These are phyloP conservation scores for Lithobius niger DNA, from an alignment of 1,140 invertebrate species.

Conservation along the genomic window DNA sequence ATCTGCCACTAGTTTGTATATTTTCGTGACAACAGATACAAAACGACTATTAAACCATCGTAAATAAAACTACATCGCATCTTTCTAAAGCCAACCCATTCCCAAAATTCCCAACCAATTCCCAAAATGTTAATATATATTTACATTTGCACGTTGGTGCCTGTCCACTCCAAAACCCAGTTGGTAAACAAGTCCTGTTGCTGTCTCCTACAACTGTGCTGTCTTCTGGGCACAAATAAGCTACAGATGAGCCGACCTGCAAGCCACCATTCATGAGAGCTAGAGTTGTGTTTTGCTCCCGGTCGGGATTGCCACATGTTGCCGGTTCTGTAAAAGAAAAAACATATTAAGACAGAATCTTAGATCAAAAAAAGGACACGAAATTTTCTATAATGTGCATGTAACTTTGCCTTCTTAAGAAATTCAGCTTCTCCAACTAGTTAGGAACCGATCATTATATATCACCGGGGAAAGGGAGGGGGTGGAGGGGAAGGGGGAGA, in stretches of 20 bases:
- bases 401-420: not conserved
- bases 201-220: conserved; percentile 61
- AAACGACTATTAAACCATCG: too few relatives aligned
- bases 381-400: conserved; percentile 5
- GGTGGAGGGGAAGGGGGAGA: too few relatives aligned
- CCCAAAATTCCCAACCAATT: not conserved
- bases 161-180: conserved; percentile 64
- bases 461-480: too few relatives aligned
- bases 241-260: conserved; percentile 50
- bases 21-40: too few relatives aligned
- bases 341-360: not conserved
- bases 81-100: too few relatives aligned
- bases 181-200: conserved; percentile 48
- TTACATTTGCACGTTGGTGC: conserved; percentile 76
- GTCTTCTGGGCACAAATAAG: conserved; percentile 67
- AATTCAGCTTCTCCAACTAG: too few relatives aligned
- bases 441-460: too few relatives aligned
- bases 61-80: too few relatives aligned
- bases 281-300: conserved; percentile 68
- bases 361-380: not conserved
- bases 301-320: conserved; percentile 72
- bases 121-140: conserved; percentile 18
- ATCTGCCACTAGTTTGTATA: too few relatives aligned
- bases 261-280: conserved; percentile 39
- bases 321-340: conserved; percentile 50